Evolutionary conservation across 2,113 vertebrate genomes (phyloP).

Genomic region (Thryonomys swinderianus): DNA sequence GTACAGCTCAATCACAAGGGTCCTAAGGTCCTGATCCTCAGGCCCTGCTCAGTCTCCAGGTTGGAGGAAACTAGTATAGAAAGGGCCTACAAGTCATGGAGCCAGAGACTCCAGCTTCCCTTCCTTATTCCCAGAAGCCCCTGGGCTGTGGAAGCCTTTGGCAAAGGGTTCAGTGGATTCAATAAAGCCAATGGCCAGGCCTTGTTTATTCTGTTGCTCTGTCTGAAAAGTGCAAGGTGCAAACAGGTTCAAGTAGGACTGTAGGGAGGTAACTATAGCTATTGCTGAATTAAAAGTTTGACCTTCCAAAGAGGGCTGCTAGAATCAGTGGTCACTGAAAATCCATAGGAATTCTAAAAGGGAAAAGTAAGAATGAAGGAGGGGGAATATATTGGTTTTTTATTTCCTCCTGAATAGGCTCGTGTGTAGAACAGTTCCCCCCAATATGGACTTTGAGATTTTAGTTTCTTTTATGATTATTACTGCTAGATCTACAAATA

Average conservation of each 20-base stretch:
- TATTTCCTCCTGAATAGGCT: neutral
- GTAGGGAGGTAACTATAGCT: neutral
- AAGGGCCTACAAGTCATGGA: neutral
- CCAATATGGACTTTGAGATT: neutral
- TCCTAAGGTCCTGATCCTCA: neutral
- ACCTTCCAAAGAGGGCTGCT: neutral
- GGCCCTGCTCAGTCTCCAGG: neutral
- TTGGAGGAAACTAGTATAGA: neutral
- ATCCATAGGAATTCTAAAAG: neutral
- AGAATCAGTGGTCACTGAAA: neutral
- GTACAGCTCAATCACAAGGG: neutral
- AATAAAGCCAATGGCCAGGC: neutral
- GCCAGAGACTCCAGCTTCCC: no score
- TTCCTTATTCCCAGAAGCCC: neutral
- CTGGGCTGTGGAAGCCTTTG: neutral
- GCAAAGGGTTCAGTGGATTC: neutral
- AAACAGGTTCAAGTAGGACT: neutral
- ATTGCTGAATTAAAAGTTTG: neutral
- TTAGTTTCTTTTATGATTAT: neutral
- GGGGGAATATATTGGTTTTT: neutral
- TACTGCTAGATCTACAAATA: constrained; percentile 15
- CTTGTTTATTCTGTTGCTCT: neutral
- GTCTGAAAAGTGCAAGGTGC: neutral
- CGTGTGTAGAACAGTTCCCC: neutral
- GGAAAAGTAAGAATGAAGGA: neutral